Base-by-base conservation (phyloP, 2,888 invertebrate genomes). In the Eristalis pertinax region DNA sequence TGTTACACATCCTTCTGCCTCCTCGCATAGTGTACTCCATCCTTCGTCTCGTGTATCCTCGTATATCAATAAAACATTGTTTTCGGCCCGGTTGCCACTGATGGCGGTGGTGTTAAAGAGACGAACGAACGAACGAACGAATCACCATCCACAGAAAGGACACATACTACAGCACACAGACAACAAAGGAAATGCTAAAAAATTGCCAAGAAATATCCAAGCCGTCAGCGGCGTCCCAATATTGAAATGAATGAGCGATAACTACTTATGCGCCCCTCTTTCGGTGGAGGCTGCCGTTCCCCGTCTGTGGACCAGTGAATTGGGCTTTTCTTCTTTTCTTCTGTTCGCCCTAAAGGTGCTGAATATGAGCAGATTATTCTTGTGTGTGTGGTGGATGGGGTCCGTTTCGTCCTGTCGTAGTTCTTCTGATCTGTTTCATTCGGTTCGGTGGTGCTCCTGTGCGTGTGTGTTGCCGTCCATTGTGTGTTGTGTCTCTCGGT, bases 241-340 rank as follows among this genome's bases (percentile, higher is more conserved):
- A 85, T 85, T 86, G 78, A 80, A 82, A 70, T 78, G 78, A 78
- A 78, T 79, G 64, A 70, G 63, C 81, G 81, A 82, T 78, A 79
- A 84, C 79, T 76, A 79, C 69, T 35, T 80, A 24, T 73, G 50
- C 69, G 29, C 15, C 43, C 43, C 7, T 19, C n/a, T n/a, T n/a
- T n/a, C n/a, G n/a, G n/a, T n/a, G n/a, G n/a, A 1, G 3, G 26
- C 26, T 26, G n/a, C n/a, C 43, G 5, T n/a, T 1, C n/a, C n/a
- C n/a, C 41, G 22, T 26, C 32, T 10, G 74, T 29, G 74, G 32
- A 43, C 65, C 73, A 76, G 67, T 67, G 19, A 64, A 83, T 78
- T 70, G 74, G 62, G 64, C 65, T 4, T 69, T 84, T 76, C n/a
- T 60, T 5, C 13, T 72, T 83, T 56, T 73, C 75, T 50, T 79